Evolutionary conservation across 2,888 invertebrate genomes (phyloP), one percentile per base, ranked within the genome.

Genomic region (Hymenopus coronatus): DNA sequence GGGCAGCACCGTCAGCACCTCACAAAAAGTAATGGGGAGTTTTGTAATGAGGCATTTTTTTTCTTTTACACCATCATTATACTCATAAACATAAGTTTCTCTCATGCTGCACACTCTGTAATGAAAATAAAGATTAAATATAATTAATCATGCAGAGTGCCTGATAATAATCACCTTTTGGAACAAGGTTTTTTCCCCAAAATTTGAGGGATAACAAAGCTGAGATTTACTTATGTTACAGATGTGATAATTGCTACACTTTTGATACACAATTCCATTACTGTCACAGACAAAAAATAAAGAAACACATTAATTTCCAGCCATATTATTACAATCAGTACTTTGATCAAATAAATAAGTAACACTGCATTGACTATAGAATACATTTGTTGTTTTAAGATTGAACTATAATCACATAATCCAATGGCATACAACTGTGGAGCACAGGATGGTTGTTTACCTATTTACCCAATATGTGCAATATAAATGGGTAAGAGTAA

Each of bases 91-190:
- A 88, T 33, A 88, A 83, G 70, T 70, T 81, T 81, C 46, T 40
- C 27, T 85, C 88, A 81, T 88, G 85, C 88, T 88, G 89, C 89
- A 90, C 84, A 86, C 88, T 88, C 89, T 87, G 84, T 86, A 86
- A 83, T 86, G 89, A 89, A 90, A 89, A 90, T 90, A 87, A 90
- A 84, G 88, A 87, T 90, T 89, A 90, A 89, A 88, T 28, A 87
- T 87, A 90, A 90, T 89, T 88, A 88, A 89, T 87, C 84, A 88
- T 54, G 54, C 83, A 81, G 40, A 40, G 81, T 87, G 27, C 25
- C 84, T 88, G 84, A 28, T 81, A 28, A 28, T 27, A 27, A 12
- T 20, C 82, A 84, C 85, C n/a, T 46, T 28, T 82, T 86, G 81
- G 82, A 28, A 25, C 27, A 25, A 40, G 30, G 84, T 20, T 70